phyloP scores from a whole-genome alignment of 2,113 vertebrate genomes.

The Gnathonemus echidnorhynchus region DNA sequence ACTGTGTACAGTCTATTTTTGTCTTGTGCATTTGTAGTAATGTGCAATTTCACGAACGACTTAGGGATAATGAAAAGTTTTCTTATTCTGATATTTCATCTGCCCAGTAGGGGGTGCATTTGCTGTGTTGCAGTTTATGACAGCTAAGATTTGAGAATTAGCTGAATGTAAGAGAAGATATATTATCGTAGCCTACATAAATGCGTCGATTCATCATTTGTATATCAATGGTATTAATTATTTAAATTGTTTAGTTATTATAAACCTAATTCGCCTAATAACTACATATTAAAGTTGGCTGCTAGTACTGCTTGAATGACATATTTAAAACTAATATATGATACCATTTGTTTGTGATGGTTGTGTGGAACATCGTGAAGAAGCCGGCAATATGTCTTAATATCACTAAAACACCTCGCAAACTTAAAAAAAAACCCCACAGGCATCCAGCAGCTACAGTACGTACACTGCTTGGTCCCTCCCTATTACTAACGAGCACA shows the following conservation, averaged over 20 bases:
- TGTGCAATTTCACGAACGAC: neutral
- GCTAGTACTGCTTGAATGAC: neutral
- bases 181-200: neutral
- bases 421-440: neutral
- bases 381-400: neutral
- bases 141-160: neutral
- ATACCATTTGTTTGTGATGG: neutral
- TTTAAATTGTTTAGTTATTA: neutral
- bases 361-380: neutral
- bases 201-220: neutral
- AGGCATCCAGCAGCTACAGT: no score
- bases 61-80: neutral
- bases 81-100: neutral
- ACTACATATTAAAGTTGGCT: neutral
- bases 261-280: neutral
- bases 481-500: neutral
- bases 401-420: neutral
- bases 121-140: neutral
- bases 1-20: neutral
- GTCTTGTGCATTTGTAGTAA: neutral
- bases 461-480: neutral
- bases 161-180: neutral
- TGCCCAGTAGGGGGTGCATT: neutral
- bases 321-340: neutral
- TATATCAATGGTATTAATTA: neutral